Conservation (phyloP, 2,797 vertebrate species). For the Acomys russatus region DNA sequence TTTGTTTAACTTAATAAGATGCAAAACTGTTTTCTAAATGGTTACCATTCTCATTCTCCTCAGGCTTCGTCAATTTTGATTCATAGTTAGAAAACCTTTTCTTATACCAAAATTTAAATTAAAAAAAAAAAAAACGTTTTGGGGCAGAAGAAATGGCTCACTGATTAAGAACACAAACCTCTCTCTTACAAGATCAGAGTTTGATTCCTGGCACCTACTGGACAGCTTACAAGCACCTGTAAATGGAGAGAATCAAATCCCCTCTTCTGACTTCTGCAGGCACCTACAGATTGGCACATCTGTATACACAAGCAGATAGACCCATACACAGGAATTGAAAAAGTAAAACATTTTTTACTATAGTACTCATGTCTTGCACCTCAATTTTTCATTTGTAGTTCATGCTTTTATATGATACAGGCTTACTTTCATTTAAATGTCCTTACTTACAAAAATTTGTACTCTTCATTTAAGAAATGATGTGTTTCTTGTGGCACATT, state of each 20-base stretch:
- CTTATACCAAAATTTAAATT: constrained; percentile 7
- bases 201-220: background rate
- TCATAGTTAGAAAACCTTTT: constrained; percentile 56
- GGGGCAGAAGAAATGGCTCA: background rate
- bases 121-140: background rate
- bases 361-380: constrained; percentile 24
- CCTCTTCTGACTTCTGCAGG: background rate
- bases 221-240: background rate
- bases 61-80: constrained; percentile 36
- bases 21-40: constrained; percentile 23
- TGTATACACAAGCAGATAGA: background rate
- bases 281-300: background rate
- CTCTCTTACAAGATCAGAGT: background rate
- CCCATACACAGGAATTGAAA: background rate
- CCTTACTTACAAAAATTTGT: background rate
- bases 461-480: constrained; percentile 58
- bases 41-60: background rate
- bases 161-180: background rate
- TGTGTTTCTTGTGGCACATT: constrained; percentile 53
- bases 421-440: constrained; percentile 43
- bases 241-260: too few relatives aligned
- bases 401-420: background rate
- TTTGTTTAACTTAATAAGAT: constrained; percentile 57
- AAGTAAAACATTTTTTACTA: constrained; percentile 35
- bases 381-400: constrained; percentile 57